phyloP scores from a whole-genome alignment of 30 jellyfish, hydroid and myxozoan genomes.

The Aurelia sp. region DNA sequence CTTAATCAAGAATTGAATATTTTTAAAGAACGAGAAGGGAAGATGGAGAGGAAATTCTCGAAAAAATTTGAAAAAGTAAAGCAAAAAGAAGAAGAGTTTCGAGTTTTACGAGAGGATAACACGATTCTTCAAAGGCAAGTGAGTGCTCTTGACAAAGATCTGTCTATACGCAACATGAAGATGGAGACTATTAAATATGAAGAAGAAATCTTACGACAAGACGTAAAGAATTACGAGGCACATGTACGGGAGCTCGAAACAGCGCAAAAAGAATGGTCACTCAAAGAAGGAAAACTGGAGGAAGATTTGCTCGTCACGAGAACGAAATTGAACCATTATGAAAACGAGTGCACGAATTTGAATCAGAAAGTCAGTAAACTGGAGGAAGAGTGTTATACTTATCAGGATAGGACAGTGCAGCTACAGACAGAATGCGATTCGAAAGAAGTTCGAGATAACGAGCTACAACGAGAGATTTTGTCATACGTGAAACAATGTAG shows the following conservation, averaged over 20 bases:
- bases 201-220: constrained; percentile 65
- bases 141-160: constrained; percentile 64
- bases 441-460: constrained; percentile 68
- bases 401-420: constrained; percentile 37
- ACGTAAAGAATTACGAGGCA: constrained; percentile 31
- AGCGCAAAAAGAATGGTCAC: constrained; percentile 16
- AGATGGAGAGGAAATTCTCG: constrained; percentile 36
- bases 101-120: constrained; percentile 39
- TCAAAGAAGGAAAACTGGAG: constrained; percentile 33
- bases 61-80: constrained; percentile 26
- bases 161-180: constrained; percentile 47
- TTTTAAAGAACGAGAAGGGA: constrained; percentile 20
- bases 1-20: constrained; percentile 33
- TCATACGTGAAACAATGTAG: constrained; percentile 79
- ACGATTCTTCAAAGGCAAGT: constrained; percentile 57
- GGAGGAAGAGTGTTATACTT: constrained; percentile 52
- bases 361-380: constrained; percentile 13
- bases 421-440: constrained; percentile 75
- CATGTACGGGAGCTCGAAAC: constrained; percentile 33
- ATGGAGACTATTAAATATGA: constrained; percentile 68
- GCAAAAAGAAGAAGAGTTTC: constrained; percentile 28
- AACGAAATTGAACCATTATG: constrained; percentile 44
- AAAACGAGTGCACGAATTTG: constrained; percentile 38
- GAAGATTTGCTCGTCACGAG: constrained; percentile 66
- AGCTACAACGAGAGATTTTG: constrained; percentile 72